Evolutionary conservation across 35 echinoderm and acorn worm genomes (phyloP).

Genomic region (Heliocidaris tuberculata): DNA sequence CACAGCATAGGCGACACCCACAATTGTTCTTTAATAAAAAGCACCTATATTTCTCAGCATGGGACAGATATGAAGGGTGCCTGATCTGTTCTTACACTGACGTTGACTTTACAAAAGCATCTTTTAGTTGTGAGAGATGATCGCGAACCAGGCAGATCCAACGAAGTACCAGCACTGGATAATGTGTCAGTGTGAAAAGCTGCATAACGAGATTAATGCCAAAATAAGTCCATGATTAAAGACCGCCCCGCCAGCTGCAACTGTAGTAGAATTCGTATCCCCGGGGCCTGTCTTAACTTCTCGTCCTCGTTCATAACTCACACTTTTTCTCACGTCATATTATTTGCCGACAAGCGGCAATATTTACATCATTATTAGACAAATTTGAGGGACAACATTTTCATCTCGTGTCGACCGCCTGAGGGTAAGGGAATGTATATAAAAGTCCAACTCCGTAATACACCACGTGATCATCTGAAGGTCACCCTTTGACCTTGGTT

Average conservation of each 20-base stretch:
- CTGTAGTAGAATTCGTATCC: background rate
- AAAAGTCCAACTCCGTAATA: background rate
- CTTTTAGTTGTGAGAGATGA: background rate
- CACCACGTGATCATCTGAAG: background rate
- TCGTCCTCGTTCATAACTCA: background rate
- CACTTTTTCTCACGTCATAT: background rate
- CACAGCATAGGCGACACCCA: no score
- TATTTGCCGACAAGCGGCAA: background rate
- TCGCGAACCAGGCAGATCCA: background rate
- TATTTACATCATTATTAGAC: background rate
- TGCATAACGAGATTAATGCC: background rate
- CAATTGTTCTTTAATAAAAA: no score
- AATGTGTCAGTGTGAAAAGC: background rate
- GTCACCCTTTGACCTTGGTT: background rate
- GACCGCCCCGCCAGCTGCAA: conserved; percentile 1
- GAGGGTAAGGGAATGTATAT: background rate
- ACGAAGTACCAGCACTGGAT: background rate
- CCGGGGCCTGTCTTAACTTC: background rate
- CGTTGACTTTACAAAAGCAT: no score
- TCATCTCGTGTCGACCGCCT: background rate
- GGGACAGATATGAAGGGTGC: background rate
- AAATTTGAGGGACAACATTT: background rate
- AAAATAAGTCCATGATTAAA: background rate
- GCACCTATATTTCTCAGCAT: no score
- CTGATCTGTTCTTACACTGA: background rate